A percentile compares a stretch with the other conserved stretches of the same genome.
phyloP scores from a whole-genome alignment of 2,888 invertebrate species.

The Melinopterus prodromus region DNA sequence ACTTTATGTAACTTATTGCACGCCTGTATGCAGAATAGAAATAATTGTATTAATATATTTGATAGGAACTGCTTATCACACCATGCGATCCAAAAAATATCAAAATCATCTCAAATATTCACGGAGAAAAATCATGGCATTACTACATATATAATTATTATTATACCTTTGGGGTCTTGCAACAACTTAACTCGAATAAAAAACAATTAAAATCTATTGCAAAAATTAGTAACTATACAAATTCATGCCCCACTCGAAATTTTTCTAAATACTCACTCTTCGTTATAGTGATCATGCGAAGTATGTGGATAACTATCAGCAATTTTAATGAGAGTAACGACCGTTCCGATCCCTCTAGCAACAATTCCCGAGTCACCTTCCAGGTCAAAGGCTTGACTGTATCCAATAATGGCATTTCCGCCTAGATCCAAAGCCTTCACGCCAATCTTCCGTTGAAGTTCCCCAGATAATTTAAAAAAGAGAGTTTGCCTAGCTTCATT shows the following conservation, averaged over 20 bases:
- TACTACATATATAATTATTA: not conserved
- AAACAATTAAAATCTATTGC: no score
- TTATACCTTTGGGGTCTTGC: no score
- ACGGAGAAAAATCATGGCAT: not conserved
- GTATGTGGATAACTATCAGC: slow-evolving; percentile 60
- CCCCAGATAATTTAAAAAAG: slow-evolving; percentile 93
- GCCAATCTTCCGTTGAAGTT: slow-evolving; percentile 92
- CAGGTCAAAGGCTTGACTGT: slow-evolving; percentile 93
- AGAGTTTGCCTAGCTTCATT: slow-evolving; percentile 97
- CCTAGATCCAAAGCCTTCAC: slow-evolving; percentile 92
- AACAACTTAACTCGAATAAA: no score
- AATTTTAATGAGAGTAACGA: slow-evolving; percentile 75
- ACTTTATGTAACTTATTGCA: slow-evolving; percentile 58
- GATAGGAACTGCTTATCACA: not conserved
- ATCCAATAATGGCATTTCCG: slow-evolving; percentile 95
- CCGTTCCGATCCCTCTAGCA: slow-evolving; percentile 93
- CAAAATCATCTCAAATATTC: slow-evolving; percentile 11
- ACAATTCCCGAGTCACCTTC: slow-evolving; percentile 98
- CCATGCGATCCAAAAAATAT: not conserved
- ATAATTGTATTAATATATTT: slow-evolving; percentile 42
- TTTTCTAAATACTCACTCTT: slow-evolving; percentile 67
- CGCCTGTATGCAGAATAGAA: slow-evolving; percentile 50
- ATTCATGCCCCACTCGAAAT: not conserved
- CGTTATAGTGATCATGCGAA: slow-evolving; percentile 56
- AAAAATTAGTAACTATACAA: not conserved